These are phyloP conservation scores for Isoperla grammatica DNA, from an alignment of 2,888 invertebrate species.

Conservation along the genomic window DNA sequence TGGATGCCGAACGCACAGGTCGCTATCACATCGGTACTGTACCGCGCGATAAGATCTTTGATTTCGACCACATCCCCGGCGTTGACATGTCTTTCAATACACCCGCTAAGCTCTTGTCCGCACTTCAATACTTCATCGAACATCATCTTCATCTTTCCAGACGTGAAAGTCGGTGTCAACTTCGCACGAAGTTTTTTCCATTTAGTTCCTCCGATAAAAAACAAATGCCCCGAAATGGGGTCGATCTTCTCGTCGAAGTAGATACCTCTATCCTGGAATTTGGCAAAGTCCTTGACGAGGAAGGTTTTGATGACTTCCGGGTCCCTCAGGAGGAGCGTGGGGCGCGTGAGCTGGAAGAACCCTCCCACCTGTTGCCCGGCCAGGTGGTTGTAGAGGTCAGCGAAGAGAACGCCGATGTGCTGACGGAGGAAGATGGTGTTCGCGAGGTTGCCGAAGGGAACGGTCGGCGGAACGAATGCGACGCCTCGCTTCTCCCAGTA, in stretches of 20 bases:
- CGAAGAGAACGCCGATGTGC: not conserved
- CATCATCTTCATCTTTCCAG: slow-evolving; percentile 42
- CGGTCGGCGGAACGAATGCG: slow-evolving; percentile 5
- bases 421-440: not conserved
- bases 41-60: slow-evolving; percentile 28
- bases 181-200: slow-evolving; percentile 42
- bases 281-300: slow-evolving; percentile 19
- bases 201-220: slow-evolving; percentile 37
- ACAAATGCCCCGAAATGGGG: slow-evolving; percentile 39
- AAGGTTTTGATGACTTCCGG: slow-evolving; percentile 18
- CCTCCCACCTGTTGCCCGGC: not conserved
- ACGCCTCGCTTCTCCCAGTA: slow-evolving; percentile 23
- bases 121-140: slow-evolving; percentile 37
- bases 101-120: slow-evolving; percentile 33
- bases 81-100: slow-evolving; percentile 24
- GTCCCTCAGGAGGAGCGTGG: slow-evolving; percentile 7
- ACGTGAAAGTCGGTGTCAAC: slow-evolving; percentile 42
- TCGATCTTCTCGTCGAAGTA: slow-evolving; percentile 24
- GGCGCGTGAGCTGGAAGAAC: not conserved
- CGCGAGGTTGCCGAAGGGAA: slow-evolving; percentile 8
- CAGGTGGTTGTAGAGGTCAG: not conserved
- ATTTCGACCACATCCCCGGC: slow-evolving; percentile 29
- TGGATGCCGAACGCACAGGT: slow-evolving; percentile 46
- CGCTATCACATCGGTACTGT: slow-evolving; percentile 38
- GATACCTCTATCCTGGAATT: slow-evolving; percentile 25